phyloP scores from a whole-genome alignment of 2,888 invertebrate genomes.

The Campaea margaritaria region DNA sequence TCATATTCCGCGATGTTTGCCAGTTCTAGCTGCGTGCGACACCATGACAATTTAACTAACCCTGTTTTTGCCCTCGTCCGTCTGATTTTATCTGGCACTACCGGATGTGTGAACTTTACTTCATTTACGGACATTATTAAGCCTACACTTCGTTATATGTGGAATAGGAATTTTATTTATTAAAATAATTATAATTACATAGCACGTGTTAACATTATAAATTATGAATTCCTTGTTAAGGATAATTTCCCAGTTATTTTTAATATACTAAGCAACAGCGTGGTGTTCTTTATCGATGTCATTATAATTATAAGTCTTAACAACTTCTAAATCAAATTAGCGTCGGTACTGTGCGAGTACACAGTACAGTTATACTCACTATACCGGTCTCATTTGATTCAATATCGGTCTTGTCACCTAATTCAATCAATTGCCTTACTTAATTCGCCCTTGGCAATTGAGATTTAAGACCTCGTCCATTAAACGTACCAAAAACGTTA shows the following conservation, averaged over 20 bases:
- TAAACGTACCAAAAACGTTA: constrained; percentile 5
- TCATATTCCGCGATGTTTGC: constrained; percentile 34
- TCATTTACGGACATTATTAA: too few relatives aligned
- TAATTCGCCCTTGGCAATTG: constrained; percentile 36
- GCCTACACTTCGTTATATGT: too few relatives aligned
- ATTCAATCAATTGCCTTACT: constrained; percentile 42
- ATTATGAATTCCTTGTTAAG: too few relatives aligned
- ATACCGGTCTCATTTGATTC: constrained; percentile 47
- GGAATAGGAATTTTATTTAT: too few relatives aligned
- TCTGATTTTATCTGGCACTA: constrained; percentile 1
- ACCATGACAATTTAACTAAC: background rate
- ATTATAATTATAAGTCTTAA: too few relatives aligned
- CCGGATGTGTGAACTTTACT: too few relatives aligned
- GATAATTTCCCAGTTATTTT: too few relatives aligned
- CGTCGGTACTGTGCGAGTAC: constrained; percentile 35
- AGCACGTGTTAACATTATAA: too few relatives aligned
- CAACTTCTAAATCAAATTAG: constrained; percentile 5
- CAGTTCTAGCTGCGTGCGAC: constrained; percentile 4
- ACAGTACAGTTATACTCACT: too few relatives aligned
- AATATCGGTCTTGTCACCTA: constrained; percentile 43
- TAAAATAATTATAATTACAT: too few relatives aligned
- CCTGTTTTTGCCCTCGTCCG: background rate
- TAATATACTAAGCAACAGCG: too few relatives aligned
- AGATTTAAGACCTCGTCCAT: constrained; percentile 25
- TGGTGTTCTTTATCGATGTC: background rate